Conservation (phyloP, 2,888 invertebrate genomes). For the Epistrophe grossulariae region DNA sequence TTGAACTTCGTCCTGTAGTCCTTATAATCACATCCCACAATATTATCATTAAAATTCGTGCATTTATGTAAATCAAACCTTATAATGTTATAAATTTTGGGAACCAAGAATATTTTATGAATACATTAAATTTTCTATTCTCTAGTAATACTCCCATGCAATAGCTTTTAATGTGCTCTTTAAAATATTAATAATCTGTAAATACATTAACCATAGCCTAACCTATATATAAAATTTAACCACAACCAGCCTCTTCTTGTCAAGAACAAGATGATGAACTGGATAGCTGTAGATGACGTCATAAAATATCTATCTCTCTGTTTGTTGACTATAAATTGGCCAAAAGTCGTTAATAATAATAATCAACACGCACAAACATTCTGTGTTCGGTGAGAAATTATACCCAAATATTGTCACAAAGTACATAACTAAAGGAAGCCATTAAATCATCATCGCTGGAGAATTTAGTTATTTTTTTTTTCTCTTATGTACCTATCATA, state of each 20-base stretch:
- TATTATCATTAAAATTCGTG: not conserved
- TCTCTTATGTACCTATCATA: not conserved
- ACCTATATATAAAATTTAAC: not conserved
- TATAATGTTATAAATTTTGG: not conserved
- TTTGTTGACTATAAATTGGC: constrained; percentile 3
- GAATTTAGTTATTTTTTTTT: not conserved
- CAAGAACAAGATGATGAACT: constrained; percentile 1
- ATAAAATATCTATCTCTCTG: constrained; percentile 1
- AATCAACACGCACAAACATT: not conserved
- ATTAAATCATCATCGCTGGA: constrained; percentile 16
- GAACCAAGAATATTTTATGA: not conserved
- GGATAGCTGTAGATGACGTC: not conserved
- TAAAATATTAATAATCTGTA: constrained; percentile 10
- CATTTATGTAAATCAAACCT: not conserved
- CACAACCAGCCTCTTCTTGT: not conserved
- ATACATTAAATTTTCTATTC: constrained; percentile 3
- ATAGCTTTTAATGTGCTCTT: not conserved
- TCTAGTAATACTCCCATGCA: not conserved
- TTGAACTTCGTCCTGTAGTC: not conserved
- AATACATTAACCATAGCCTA: constrained; percentile 12
- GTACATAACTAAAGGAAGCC: constrained; percentile 2
- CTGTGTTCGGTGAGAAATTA: not conserved
- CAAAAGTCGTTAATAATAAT: constrained; percentile 11
- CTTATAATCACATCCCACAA: not conserved
- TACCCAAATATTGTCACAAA: not conserved